Conservation (phyloP, 2,797 vertebrate genomes). For the Alcedo quadribrachys region DNA sequence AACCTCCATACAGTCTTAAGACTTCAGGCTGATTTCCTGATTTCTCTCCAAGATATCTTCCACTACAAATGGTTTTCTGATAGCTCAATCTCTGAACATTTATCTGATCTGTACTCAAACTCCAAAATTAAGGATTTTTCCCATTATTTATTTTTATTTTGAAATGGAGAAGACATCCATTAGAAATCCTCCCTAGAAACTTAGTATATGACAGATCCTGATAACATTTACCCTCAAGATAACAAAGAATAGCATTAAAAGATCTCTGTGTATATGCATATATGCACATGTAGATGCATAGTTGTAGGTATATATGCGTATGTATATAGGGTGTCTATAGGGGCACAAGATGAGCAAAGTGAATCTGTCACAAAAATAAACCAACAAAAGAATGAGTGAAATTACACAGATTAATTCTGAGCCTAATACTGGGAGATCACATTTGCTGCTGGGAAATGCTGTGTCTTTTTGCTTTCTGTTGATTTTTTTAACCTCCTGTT, state of each 20-base stretch:
- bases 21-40: background rate
- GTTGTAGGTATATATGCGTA: background rate
- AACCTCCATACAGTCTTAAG: background rate
- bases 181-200: background rate
- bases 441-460: background rate
- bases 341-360: background rate
- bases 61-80: background rate
- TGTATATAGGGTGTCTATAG: background rate
- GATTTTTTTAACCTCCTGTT: background rate
- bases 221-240: constrained; percentile 6
- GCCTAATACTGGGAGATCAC: background rate
- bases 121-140: background rate
- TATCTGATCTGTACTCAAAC: background rate
- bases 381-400: background rate
- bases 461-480: background rate
- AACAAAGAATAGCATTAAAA: background rate
- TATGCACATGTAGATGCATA: background rate
- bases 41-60: background rate
- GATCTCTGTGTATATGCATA: background rate
- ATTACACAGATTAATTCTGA: background rate
- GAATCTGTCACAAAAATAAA: background rate
- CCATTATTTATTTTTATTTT: constrained; percentile 32
- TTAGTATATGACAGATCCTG: background rate
- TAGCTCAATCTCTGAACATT: background rate
- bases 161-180: background rate